These are phyloP conservation scores for Cydia amplana DNA, from an alignment of 1,140 invertebrate genomes.

Conservation along the genomic window DNA sequence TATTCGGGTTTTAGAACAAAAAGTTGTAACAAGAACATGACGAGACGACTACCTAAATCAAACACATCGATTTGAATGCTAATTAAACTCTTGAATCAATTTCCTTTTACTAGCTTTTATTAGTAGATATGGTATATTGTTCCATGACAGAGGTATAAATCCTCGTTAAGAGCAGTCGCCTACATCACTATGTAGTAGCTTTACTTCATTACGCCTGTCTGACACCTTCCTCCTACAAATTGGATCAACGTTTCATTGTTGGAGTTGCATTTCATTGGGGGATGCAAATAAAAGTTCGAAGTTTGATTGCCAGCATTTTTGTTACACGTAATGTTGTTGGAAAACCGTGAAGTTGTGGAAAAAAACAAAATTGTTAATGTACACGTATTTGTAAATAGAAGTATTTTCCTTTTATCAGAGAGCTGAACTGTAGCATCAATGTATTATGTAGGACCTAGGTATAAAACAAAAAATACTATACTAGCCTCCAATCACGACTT, in stretches of 20 bases:
- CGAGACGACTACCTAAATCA: no score
- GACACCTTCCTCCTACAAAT: slow-evolving; percentile 70
- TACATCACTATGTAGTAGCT: slow-evolving; percentile 17
- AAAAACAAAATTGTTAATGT: not conserved
- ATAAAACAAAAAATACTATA: no score
- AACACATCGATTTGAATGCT: no score
- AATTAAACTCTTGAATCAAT: no score
- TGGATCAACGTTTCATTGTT: slow-evolving; percentile 72
- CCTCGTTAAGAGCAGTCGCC: not conserved
- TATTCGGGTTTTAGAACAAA: no score
- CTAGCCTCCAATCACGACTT: no score
- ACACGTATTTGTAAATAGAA: no score
- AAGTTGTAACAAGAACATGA: no score
- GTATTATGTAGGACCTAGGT: no score
- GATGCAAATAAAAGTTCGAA: slow-evolving; percentile 53
- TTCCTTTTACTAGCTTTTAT: no score
- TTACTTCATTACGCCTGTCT: slow-evolving; percentile 60
- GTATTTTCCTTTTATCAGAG: no score
- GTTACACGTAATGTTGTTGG: slow-evolving; percentile 30
- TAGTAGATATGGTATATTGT: not conserved
- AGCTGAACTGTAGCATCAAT: no score
- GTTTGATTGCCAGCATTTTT: slow-evolving; percentile 58
- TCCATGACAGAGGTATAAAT: not conserved
- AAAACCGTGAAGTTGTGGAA: not conserved
- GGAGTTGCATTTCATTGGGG: slow-evolving; percentile 52